Conservation (phyloP, 1,140 invertebrate genomes). For the Megalonaias nervosa region DNA sequence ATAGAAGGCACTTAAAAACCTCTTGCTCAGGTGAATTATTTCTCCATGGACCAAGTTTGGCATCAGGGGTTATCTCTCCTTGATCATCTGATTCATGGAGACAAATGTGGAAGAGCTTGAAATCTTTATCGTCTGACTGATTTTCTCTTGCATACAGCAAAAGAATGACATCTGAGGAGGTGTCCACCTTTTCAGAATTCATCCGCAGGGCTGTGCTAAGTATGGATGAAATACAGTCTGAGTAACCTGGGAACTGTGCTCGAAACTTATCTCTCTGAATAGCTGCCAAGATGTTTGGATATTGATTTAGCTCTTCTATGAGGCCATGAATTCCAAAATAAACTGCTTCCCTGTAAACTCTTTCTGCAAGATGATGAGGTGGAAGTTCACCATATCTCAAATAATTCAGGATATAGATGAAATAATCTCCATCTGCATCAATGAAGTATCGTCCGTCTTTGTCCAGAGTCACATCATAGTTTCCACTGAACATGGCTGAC, state of each 20-base stretch:
- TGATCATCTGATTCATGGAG: slow-evolving; percentile 23
- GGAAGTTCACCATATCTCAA: slow-evolving; percentile 57
- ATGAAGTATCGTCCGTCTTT: slow-evolving; percentile 65
- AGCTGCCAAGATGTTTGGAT: slow-evolving; percentile 43
- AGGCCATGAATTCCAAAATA: slow-evolving; percentile 60
- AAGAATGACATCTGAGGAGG: slow-evolving; percentile 34
- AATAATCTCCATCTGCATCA: slow-evolving; percentile 59
- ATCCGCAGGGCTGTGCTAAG: slow-evolving; percentile 25
- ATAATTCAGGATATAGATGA: slow-evolving; percentile 59
- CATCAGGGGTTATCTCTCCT: slow-evolving; percentile 26
- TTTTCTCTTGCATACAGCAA: slow-evolving; percentile 38
- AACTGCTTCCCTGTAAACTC: slow-evolving; percentile 55
- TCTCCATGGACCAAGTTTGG: slow-evolving; percentile 45
- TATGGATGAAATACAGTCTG: slow-evolving; percentile 38
- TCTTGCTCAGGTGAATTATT: slow-evolving; percentile 42
- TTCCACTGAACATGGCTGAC: slow-evolving; percentile 68
- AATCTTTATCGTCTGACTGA: slow-evolving; percentile 27
- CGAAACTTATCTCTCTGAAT: slow-evolving; percentile 49
- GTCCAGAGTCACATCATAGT: slow-evolving; percentile 57
- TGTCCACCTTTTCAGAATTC: slow-evolving; percentile 26
- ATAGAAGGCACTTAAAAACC: slow-evolving; percentile 44
- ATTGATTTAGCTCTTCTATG: slow-evolving; percentile 49
- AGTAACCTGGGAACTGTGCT: slow-evolving; percentile 41
- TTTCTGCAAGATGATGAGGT: slow-evolving; percentile 31
- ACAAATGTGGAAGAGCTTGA: slow-evolving; percentile 41